Base-by-base conservation (phyloP, 2,113 vertebrate species). In the Amblyornis subalaris region DNA sequence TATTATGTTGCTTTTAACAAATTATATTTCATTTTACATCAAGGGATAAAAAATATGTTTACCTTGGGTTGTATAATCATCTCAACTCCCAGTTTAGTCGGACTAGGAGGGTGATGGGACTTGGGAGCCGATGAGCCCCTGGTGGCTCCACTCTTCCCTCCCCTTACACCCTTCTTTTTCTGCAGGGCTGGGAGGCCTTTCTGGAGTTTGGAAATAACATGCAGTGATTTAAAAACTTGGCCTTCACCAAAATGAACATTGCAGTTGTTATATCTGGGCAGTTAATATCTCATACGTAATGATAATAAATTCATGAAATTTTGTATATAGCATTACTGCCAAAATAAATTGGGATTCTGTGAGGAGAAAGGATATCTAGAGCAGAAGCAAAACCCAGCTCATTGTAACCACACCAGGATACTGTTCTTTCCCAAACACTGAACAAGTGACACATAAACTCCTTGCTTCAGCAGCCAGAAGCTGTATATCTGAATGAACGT, bases 111-210 rank as follows among this genome's bases (percentile, higher is more conserved):
- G 13, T 61, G 54, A 55, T 29, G 48, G 78, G 57, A 44, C 28
- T 48, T 57, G 4, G 22, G 40, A 86, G 80, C 53, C 1, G 1
- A 0, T 38, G 48, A 78, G 15, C 4, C 1, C 3, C 24, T 21
- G 4, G 16, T 2, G 0, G 26, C 36, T 64, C 57, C 1, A 0
- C 53, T 13, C 6, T 0, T 2, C 45, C 10, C 6, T 71, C 28
- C 17, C 31, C 15, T 71, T 38, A 7, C 2, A 23, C 21, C 6
- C 18, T 7, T 38, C 16, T 25, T 62, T 26, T 25, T 51, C 72
- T 70, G 33, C 4, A 1, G 28, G 40, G 35, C 38, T 11, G 1
- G 28, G 51, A 57, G 55, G 69, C 13, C 40, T 88, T 89, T 71
- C 44, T 29, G 7, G 14, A 19, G 23, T 51, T 80, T 72, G 36